Conservation (phyloP, 2,888 invertebrate species). For the Ochlodes sylvanus region DNA sequence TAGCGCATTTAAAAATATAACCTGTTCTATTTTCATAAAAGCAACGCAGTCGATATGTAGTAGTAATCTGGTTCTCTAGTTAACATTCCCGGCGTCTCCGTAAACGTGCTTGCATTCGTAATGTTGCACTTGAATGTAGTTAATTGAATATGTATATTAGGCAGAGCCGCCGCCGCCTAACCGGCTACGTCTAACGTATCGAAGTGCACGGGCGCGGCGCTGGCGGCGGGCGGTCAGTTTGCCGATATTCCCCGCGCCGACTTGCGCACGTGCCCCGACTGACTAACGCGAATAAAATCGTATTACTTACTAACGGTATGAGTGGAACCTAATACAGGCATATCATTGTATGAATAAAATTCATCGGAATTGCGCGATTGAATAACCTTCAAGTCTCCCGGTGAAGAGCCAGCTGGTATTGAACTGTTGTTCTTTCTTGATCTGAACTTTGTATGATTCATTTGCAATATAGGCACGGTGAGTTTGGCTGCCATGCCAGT, state of each 20-base stretch:
- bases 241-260: background rate
- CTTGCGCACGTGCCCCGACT: background rate
- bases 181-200: background rate
- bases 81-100: slow-evolving; percentile 9
- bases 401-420: too few species aligned
- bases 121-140: slow-evolving; percentile 21
- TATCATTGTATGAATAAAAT: background rate
- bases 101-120: slow-evolving; percentile 11
- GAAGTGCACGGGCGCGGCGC: background rate
- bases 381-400: too few species aligned
- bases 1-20: too few species aligned
- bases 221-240: slow-evolving; percentile 6
- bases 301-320: background rate
- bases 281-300: background rate
- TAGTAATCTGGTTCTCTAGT: slow-evolving; percentile 1
- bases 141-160: slow-evolving; percentile 25
- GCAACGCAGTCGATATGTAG: background rate
- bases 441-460: too few species aligned
- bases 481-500: too few species aligned
- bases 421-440: too few species aligned
- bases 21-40: background rate
- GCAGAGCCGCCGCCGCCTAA: background rate
- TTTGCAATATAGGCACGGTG: too few species aligned
- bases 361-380: background rate
- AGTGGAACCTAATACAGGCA: background rate